Conservation (phyloP, 2,113 vertebrate genomes). For the Mustelus asterias region DNA sequence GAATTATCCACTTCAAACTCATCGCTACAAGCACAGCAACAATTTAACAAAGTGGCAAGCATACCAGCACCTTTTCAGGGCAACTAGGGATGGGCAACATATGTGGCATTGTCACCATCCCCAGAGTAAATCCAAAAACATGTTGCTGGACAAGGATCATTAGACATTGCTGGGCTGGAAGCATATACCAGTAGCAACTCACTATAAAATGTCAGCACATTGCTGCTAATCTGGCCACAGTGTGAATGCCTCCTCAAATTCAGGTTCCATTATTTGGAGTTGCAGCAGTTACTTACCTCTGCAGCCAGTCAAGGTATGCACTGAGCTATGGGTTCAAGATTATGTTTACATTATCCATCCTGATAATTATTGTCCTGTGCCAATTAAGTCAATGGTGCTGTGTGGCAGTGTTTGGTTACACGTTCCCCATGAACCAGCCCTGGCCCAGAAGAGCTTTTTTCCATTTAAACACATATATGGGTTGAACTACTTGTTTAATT, state of each 20-base stretch:
- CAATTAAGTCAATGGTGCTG: neutral
- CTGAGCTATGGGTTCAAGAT: neutral
- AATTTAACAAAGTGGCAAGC: neutral
- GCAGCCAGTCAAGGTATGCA: neutral
- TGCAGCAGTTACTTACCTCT: neutral
- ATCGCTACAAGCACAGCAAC: neutral
- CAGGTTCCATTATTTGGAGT: neutral
- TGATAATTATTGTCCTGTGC: neutral
- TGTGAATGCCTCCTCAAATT: neutral
- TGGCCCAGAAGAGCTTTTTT: neutral
- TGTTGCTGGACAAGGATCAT: neutral
- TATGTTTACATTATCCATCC: neutral
- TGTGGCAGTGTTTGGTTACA: neutral
- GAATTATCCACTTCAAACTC: neutral
- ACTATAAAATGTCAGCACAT: neutral
- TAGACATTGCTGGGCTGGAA: neutral
- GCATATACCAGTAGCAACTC: neutral
- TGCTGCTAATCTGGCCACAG: neutral
- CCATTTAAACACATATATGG: neutral
- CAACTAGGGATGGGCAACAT: neutral
- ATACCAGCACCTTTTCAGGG: neutral
- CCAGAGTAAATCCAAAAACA: neutral
- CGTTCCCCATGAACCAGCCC: neutral
- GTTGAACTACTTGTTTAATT: neutral
- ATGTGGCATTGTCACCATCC: neutral